Percentiles rank a stretch among this genome's conserved stretches.
Conservation (phyloP, 92 coral and sea anemone species). For the Porites rus region DNA sequence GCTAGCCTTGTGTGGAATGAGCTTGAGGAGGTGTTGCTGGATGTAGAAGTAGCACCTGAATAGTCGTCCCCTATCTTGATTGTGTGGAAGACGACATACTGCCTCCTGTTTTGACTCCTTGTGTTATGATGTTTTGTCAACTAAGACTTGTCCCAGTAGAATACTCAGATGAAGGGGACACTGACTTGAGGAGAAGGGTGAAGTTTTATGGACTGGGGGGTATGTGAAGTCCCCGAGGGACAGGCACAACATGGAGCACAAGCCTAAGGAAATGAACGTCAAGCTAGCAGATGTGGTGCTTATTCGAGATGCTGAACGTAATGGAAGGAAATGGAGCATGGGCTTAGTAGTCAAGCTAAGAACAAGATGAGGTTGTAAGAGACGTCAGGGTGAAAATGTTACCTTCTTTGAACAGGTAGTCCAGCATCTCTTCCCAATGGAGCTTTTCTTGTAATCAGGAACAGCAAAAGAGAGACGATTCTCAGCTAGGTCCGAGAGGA, state of each 20-base stretch:
- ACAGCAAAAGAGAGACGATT: conserved; percentile 8
- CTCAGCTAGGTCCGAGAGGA: conserved; percentile 32
- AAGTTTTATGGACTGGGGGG: conserved; percentile 41
- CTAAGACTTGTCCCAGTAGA: conserved; percentile 38
- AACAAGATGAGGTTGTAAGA: conserved; percentile 16
- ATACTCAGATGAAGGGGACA: conserved; percentile 9
- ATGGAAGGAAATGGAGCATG: conserved; percentile 46
- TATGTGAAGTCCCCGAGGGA: conserved; percentile 17
- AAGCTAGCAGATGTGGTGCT: conserved; percentile 30
- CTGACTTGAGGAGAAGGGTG: conserved; percentile 38
- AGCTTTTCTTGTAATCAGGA: conserved; percentile 28
- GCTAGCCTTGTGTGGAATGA: conserved; percentile 9
- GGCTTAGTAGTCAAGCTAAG: conserved; percentile 8
- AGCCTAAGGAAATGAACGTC: conserved; percentile 18
- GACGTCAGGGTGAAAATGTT: conserved; percentile 25
- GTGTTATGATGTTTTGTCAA: conserved; percentile 33
- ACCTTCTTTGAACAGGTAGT: conserved; percentile 7
- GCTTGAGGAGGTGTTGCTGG: not conserved
- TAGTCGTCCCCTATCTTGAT: conserved; percentile 10
- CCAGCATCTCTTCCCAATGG: conserved; percentile 53
- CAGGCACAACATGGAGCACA: conserved; percentile 34
- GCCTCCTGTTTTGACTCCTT: conserved; percentile 43
- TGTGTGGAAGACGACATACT: not conserved
- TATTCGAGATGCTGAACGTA: conserved; percentile 33
- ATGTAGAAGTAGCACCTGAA: conserved; percentile 27